Evolutionary conservation across 2,113 vertebrate genomes (phyloP).

Genomic region (Aramus guarauna): DNA sequence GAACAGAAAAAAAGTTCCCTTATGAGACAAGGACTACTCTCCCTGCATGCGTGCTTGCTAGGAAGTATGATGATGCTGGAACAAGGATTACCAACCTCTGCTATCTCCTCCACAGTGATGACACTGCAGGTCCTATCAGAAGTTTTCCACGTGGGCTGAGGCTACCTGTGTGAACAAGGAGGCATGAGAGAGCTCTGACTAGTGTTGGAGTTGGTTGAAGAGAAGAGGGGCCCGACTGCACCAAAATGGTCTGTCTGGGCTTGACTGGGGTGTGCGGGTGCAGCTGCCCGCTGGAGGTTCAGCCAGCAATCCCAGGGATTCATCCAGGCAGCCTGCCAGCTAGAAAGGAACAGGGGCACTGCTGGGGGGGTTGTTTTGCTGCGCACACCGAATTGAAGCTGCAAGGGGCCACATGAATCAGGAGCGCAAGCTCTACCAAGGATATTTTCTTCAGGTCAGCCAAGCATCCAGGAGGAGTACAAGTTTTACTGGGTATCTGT

Average conservation of each 20-base stretch:
- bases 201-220: accelerated
- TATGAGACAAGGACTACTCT: neutral
- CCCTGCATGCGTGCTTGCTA: neutral
- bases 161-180: neutral
- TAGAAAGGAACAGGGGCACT: neutral
- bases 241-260: neutral
- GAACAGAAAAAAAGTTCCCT: neutral
- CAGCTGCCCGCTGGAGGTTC: neutral
- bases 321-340: neutral
- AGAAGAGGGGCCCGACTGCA: neutral
- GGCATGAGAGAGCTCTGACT: neutral
- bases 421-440: neutral
- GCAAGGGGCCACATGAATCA: neutral
- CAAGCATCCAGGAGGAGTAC: neutral
- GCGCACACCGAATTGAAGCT: neutral
- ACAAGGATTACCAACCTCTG: neutral
- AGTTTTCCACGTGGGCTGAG: neutral
- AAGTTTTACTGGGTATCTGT: neutral
- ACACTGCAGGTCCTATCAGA: neutral
- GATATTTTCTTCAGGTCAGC: neutral
- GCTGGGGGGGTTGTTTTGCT: neutral
- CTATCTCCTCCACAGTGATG: neutral
- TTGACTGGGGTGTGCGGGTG: neutral
- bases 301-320: neutral
- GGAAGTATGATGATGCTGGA: neutral